Percentiles rank a stretch among this genome's conserved stretches.
Conservation (phyloP, 2,797 vertebrate species). For the Phaenicophaeus curvirostris region DNA sequence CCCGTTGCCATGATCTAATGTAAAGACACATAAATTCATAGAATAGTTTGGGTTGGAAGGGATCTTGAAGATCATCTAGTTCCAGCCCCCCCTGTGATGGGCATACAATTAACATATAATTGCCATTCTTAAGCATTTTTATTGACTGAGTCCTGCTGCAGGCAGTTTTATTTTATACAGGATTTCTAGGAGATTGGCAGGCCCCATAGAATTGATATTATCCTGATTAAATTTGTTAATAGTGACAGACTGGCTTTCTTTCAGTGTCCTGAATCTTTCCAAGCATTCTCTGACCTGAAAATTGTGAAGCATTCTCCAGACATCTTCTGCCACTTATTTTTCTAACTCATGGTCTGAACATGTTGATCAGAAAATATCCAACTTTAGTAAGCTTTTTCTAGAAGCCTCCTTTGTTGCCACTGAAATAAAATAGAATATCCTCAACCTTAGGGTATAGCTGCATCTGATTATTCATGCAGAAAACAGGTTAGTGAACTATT, state of each 20-base stretch:
- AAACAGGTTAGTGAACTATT: neutral
- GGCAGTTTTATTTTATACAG: neutral
- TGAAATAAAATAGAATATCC: neutral
- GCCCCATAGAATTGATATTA: neutral
- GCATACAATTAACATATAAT: neutral
- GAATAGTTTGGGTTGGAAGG: too few species aligned
- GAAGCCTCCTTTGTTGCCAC: neutral
- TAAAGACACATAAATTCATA: neutral
- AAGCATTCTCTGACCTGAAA: neutral
- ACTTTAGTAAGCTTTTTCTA: neutral
- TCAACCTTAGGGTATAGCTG: neutral
- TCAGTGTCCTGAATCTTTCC: neutral
- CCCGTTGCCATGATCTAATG: neutral
- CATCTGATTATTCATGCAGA: neutral
- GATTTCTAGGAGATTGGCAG: neutral
- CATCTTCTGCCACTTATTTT: neutral
- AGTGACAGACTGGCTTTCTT: neutral
- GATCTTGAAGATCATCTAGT: too few species aligned
- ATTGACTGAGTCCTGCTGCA: neutral
- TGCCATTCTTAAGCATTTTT: neutral
- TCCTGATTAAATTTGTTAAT: neutral
- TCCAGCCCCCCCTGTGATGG: too few species aligned
- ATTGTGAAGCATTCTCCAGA: neutral
- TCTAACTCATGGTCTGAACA: accelerated
- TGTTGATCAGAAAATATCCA: neutral